These are phyloP conservation scores for Cavia aperea DNA, from an alignment of 2,113 vertebrate species.

Conservation along the genomic window DNA sequence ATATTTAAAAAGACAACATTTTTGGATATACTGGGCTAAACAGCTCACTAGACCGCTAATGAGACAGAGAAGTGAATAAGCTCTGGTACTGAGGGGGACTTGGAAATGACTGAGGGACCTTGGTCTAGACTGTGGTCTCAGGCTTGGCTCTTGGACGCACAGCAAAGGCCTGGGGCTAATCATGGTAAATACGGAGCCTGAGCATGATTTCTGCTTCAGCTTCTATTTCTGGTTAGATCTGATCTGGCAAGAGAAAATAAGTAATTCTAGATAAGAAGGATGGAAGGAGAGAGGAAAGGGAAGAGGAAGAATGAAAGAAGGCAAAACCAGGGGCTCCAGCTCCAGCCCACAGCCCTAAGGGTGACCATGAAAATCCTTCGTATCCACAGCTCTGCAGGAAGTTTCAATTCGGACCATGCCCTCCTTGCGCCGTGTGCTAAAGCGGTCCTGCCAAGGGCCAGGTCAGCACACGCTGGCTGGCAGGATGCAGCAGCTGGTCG, in stretches of 20 bases:
- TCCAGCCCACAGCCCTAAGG: neutral
- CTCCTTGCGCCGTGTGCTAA: neutral
- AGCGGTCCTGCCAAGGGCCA: rapidly evolving
- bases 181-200: neutral
- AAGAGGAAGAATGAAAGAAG: neutral
- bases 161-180: neutral
- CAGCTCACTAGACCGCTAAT: neutral
- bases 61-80: neutral
- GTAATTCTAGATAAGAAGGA: neutral
- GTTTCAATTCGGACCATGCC: neutral
- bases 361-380: neutral
- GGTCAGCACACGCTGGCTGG: too few relatives aligned
- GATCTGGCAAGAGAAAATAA: conserved; percentile 16
- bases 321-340: neutral
- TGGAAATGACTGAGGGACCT: neutral
- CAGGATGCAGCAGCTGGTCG: neutral
- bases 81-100: neutral
- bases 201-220: neutral
- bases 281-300: neutral
- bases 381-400: neutral
- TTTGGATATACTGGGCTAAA: neutral
- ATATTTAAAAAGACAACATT: neutral
- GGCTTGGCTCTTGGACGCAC: neutral
- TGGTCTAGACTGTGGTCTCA: neutral
- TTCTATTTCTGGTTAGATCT: neutral